Conservation (phyloP, 2,888 invertebrate genomes). For the Ophion slaviceki region DNA sequence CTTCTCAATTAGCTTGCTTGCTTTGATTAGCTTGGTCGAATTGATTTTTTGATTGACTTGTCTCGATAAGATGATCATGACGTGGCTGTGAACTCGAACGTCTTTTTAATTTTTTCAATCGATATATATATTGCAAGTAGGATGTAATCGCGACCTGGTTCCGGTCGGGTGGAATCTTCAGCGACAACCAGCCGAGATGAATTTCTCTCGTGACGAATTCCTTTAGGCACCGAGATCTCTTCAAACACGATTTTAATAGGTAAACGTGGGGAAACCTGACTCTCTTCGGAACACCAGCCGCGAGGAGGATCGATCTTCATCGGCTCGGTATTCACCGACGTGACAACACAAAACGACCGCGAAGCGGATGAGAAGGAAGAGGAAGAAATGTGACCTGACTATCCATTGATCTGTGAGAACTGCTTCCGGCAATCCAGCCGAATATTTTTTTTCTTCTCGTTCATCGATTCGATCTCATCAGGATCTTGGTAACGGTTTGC, state of each 20-base stretch:
- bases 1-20: no score
- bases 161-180: slow-evolving; percentile 42
- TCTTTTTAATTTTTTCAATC: neutral
- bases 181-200: slow-evolving; percentile 24
- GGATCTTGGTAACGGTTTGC: slow-evolving; percentile 57
- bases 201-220: slow-evolving; percentile 47
- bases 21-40: no score
- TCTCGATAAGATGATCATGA: no score
- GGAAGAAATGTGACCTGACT: slow-evolving; percentile 74
- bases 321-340: slow-evolving; percentile 49
- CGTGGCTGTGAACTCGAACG: no score
- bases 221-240: slow-evolving; percentile 29
- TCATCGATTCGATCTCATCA: slow-evolving; percentile 56
- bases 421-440: slow-evolving; percentile 71
- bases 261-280: slow-evolving; percentile 65
- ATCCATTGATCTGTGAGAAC: slow-evolving; percentile 72
- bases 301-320: slow-evolving; percentile 20
- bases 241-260: slow-evolving; percentile 30
- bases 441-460: slow-evolving; percentile 63
- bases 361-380: slow-evolving; percentile 16
- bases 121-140: neutral
- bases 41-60: no score
- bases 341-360: slow-evolving; percentile 59
- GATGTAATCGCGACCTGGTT: slow-evolving; percentile 55
- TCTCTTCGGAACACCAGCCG: slow-evolving; percentile 31